phyloP scores from a whole-genome alignment of 2,113 vertebrate species.

The Plecotus auritus region DNA sequence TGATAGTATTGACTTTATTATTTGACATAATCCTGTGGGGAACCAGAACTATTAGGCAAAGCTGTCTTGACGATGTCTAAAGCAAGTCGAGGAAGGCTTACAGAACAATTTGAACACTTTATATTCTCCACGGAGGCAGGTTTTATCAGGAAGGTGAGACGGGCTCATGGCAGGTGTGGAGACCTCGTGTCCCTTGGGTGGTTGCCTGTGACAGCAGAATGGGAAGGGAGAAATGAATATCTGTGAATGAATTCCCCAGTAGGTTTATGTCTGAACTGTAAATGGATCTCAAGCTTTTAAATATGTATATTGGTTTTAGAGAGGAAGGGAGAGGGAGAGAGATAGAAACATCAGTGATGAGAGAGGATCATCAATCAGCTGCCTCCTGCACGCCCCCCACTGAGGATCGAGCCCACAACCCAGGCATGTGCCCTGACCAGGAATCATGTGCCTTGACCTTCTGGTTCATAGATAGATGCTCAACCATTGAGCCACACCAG shows the following conservation, averaged over 20 bases:
- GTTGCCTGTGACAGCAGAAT: neutral
- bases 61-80: neutral
- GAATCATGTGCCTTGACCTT: no score
- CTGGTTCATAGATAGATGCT: no score
- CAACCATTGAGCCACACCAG: no score
- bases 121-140: neutral
- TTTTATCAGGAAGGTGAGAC: neutral
- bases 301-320: no score
- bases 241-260: neutral
- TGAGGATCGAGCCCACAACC: no score
- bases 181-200: neutral
- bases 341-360: no score
- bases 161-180: neutral
- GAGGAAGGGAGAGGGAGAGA: no score
- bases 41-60: neutral
- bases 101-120: neutral
- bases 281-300: neutral
- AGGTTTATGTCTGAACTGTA: neutral
- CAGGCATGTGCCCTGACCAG: no score
- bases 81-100: neutral
- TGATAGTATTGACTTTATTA: constrained; percentile 5
- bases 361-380: no score
- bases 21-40: neutral
- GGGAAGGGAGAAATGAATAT: neutral
- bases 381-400: no score